Evolutionary conservation across 1,140 invertebrate genomes (phyloP), one percentile per base, ranked within the genome.

Genomic region (Mycetomoellerius zeteki): DNA sequence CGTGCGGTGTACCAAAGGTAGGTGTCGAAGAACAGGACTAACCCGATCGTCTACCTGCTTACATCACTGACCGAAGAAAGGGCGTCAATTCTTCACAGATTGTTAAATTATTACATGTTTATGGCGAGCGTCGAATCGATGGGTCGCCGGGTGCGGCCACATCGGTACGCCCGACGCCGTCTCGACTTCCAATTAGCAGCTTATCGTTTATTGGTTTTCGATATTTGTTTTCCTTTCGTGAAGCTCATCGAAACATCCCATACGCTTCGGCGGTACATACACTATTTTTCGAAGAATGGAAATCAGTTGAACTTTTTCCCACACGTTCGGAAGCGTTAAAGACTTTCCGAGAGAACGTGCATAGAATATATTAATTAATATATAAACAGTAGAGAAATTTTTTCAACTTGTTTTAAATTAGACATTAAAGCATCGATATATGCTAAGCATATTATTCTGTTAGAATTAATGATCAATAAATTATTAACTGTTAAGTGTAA

Each of bases 191-290:
- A 95, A 95, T 95, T 95, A 95, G 93, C 93, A 93, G 89, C 92
- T 94, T 95, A 94, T 94, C 94, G 92, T 93, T 94, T 94, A 94
- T 93, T 93, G 93, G 91, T 95, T 95, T 94, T 92, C 94, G 92
- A 94, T 95, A 94, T 94, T 94, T 92, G 84, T 94, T 93, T 90
- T 91, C 64, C 71, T 89, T 86, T 88, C 56, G 52, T 65, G 62
- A 82, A 81, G 58, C 72, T 90, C 71, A 78, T 80, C 86, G 76
- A 88, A 71, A 27, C 86, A 78, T 21, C 77, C 24, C 16, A 62
- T 71, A 58, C 62, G 69, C 65, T 56, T 85, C 64, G 64, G 30
- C 43, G 43, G 62, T 24, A 64, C 33, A 56, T 65, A 78, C 56
- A 58, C 33, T 76, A 33, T 62, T 90, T 85, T 56, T 50, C 73